Base-by-base conservation (phyloP, 37 sponge, comb jelly and placozoan genomes). In the Agelas oroides region DNA sequence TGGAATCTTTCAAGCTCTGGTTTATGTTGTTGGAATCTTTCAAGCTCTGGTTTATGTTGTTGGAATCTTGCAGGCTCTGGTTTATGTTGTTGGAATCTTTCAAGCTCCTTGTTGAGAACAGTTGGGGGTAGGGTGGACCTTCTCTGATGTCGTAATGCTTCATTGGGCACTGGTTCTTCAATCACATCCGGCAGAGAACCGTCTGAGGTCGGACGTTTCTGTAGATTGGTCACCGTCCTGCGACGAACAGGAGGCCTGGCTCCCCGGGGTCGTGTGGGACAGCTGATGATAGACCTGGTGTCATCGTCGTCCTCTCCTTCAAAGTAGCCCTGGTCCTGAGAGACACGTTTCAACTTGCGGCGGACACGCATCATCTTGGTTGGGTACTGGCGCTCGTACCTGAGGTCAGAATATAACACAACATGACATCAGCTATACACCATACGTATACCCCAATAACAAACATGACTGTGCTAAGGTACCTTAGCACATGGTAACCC, bases 241-340 rank as follows among this genome's bases (percentile, higher is more conserved):
- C 6, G 20, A 20, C 69, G 20, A 35, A 18, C 20, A 27, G 31
- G 32, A 46, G 46, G 6, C 8, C 46, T 46, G 46, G 46, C 3
- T 46, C 46, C 46, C 46, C 46, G 3, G 3, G 46, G 46, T 46
- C 55, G 65, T 30, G 80, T 37, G n/a, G 87, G 87, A 28, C 32
- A 55, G 25, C 79, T 86, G 21, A 38, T 24, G 6, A 57, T 38
- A 25, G 87, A 86, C 1, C 5, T 14, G 16, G 67, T 59, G 63
- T 87, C 87, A 67, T 85, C 87, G 38, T 79, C 87, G 8, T 46
- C 46, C 21, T 73, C 81, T 32, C 60, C 87, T 6, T 85, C 80
- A 71, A 39, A 73, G 58, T 40, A 86, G 14, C 75, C 88, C 1
- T 80, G 69, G 65, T 79, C 87, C 24, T 64, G 69, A 39, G 87